Evolutionary conservation across 1,140 invertebrate genomes (phyloP).

Genomic region (Panagrolaimus sp.): DNA sequence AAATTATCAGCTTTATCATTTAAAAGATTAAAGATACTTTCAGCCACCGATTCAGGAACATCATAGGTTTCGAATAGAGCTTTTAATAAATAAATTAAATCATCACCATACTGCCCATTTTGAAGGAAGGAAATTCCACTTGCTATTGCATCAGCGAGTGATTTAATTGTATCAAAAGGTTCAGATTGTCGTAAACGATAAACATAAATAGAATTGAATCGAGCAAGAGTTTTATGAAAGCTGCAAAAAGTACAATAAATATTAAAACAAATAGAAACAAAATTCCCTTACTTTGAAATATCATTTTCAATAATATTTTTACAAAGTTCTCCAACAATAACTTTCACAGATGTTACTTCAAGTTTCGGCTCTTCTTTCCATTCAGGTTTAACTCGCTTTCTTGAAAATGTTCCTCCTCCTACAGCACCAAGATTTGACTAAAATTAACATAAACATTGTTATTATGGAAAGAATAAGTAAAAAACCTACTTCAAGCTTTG

Average conservation of each 20-base stretch:
- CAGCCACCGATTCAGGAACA: not conserved
- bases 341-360: too few relatives aligned
- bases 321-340: too few relatives aligned
- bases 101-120: not conserved
- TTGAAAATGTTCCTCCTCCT: too few relatives aligned
- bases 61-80: not conserved
- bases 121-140: not conserved
- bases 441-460: too few relatives aligned
- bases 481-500: too few relatives aligned
- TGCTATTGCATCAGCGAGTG: not conserved
- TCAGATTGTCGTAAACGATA: not conserved
- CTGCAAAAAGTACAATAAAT: not conserved
- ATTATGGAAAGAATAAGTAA: too few relatives aligned
- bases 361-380: too few relatives aligned
- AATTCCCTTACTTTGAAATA: too few relatives aligned
- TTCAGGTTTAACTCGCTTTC: too few relatives aligned
- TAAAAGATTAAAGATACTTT: not conserved
- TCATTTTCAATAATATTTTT: too few relatives aligned
- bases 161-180: not conserved
- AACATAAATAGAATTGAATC: not conserved
- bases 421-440: too few relatives aligned
- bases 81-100: not conserved
- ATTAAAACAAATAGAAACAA: too few relatives aligned
- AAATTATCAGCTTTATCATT: not conserved
- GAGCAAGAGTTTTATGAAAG: not conserved